phyloP scores from a whole-genome alignment of 1,140 invertebrate genomes.

The Cherax quadricarinatus region DNA sequence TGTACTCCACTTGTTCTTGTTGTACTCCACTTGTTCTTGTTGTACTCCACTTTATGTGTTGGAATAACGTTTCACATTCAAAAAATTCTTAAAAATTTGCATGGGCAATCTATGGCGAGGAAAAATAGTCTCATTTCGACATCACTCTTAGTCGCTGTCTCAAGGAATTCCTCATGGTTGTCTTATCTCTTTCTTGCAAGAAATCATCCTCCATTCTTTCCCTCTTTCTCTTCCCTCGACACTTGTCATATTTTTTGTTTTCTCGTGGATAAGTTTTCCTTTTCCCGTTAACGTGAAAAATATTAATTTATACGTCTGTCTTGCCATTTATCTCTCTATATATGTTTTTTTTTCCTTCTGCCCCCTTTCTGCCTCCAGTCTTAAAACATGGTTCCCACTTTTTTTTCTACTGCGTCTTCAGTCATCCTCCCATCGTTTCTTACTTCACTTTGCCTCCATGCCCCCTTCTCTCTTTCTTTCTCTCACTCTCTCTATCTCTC shows the following conservation, averaged over 20 bases:
- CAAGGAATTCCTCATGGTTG: neutral
- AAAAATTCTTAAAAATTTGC: neutral
- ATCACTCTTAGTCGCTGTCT: neutral
- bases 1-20: no score
- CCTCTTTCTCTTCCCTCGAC: neutral
- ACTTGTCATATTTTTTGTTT: neutral
- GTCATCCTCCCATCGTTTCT: neutral
- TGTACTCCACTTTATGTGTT: no score
- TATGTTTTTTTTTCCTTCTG: no score
- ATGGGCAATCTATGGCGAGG: neutral
- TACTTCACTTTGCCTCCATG: neutral
- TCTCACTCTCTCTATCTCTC: neutral
- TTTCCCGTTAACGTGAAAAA: no score
- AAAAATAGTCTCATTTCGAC: neutral
- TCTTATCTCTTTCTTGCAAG: neutral
- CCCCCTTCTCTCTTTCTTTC: neutral
- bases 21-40: no score
- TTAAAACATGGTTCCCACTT: no score
- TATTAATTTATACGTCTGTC: no score
- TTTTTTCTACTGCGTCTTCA: no score
- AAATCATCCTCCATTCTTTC: neutral
- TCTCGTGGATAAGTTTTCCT: no score
- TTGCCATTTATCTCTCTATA: no score
- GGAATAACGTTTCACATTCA: neutral
- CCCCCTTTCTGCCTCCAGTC: no score